Conservation (phyloP, 2,888 invertebrate species). For the Atherix ibis region DNA sequence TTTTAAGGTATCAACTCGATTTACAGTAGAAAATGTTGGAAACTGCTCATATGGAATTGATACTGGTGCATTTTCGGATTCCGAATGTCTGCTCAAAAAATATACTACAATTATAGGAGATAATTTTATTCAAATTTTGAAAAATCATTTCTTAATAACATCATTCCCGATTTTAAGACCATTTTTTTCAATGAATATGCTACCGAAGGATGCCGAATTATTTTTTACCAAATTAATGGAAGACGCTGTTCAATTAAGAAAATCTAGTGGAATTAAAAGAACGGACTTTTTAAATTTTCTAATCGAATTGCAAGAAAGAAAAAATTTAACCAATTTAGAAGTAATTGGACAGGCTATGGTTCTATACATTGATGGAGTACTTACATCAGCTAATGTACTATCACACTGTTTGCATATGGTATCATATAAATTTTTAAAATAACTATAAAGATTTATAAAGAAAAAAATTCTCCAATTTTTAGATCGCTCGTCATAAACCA, state of each 20-base stretch:
- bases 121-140: neutral
- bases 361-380: slow-evolving; percentile 28
- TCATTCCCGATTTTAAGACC: neutral
- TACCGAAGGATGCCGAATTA: no score
- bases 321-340: slow-evolving; percentile 14
- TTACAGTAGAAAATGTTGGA: neutral
- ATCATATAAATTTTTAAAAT: slow-evolving; percentile 5
- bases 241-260: slow-evolving; percentile 18
- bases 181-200: no score
- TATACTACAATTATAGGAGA: no score
- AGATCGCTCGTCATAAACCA: slow-evolving; percentile 18
- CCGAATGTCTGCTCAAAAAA: neutral
- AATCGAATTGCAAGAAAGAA: slow-evolving; percentile 21
- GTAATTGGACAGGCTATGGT: slow-evolving; percentile 24
- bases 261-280: slow-evolving; percentile 17
- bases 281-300: slow-evolving; percentile 26
- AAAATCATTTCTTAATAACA: neutral
- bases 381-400: slow-evolving; percentile 23
- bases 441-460: neutral
- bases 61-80: neutral
- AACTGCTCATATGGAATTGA: neutral
- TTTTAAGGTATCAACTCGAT: neutral
- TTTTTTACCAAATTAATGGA: slow-evolving; percentile 21
- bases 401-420: slow-evolving; percentile 22
- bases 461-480: neutral